Evolutionary conservation across 1,140 invertebrate species (phyloP), one percentile per base, ranked within the genome.

Genomic region (Trichoplusia ni): DNA sequence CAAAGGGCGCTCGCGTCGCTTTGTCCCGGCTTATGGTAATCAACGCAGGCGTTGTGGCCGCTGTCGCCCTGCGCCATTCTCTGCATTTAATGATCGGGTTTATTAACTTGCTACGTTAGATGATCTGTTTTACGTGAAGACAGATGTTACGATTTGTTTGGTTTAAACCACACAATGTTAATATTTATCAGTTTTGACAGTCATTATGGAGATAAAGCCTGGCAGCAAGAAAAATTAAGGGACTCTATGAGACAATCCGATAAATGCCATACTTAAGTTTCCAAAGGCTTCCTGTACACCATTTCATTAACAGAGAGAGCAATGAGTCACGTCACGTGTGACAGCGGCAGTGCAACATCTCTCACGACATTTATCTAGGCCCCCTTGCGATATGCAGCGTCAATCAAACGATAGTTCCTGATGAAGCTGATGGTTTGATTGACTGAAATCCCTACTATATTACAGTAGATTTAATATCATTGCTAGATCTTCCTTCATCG

Each of bases 11-110:
- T 23, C 71, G 76, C 73, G 66, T 77, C 76, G 79, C 84, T 85
- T 86, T 89, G 81, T 85, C 73, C 77, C 71, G 65, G 77, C 82
- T 86, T 83, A 84, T 83, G 85, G 82, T 89, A 89, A 89, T 89
- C 79, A 84, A 77, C 72, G 75, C 47, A 49, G 68, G 72, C 51
- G 69, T 60, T 70, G 69, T 56, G 69, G 71, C 54, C 51, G 51
- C 51, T 38, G 13, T n/a, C n/a, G n/a, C 38, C 4, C 23, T 42
- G 54, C 25, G 38, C 38, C 37, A 37, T 58, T 42, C 54, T 42
- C 54, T 56, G 67, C 60, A 75, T 82, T 76, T 82, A 82, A 81
- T 76, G 72, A 76, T 61, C 73, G 74, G 76, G 82, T 81, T 81
- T 82, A 78, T 74, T 73, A 74, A 75, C 74, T 77, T 35, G 51